phyloP scores from a whole-genome alignment of 1,140 invertebrate genomes.

The Lamellibrachia luymesi region DNA sequence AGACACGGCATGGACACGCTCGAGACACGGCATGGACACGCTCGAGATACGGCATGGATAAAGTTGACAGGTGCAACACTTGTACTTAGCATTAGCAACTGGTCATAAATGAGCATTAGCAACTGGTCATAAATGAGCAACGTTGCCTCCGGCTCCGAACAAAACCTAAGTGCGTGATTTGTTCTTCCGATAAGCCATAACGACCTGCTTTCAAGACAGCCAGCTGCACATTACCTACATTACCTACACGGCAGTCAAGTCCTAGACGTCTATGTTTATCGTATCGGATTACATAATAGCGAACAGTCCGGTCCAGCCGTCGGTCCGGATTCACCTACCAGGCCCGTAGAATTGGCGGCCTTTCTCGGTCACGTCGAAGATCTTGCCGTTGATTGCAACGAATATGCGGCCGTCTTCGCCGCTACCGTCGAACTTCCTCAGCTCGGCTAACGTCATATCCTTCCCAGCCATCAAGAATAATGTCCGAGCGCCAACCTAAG shows the following conservation, averaged over 20 bases:
- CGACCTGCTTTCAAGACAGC: neutral
- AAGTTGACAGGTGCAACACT: neutral
- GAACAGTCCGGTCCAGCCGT: neutral
- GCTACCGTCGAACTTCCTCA: slow-evolving; percentile 17
- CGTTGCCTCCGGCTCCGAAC: neutral
- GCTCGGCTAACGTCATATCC: slow-evolving; percentile 1
- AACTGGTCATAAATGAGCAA: neutral
- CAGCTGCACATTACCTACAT: neutral
- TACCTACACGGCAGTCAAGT: too few species aligned
- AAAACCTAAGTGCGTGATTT: neutral
- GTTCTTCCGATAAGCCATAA: neutral
- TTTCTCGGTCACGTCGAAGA: slow-evolving; percentile 20
- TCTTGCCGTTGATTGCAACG: slow-evolving; percentile 13
- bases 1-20: too few species aligned
- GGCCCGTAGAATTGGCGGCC: slow-evolving; percentile 10
- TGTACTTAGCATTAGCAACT: neutral
- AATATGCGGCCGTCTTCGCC: neutral
- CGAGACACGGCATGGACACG: too few species aligned
- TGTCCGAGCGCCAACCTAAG: neutral
- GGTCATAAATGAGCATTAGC: neutral
- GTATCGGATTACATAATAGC: neutral
- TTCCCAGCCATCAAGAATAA: neutral
- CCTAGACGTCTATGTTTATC: too few species aligned
- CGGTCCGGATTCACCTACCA: slow-evolving; percentile 1
- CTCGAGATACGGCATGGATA: neutral